phyloP scores from a whole-genome alignment of 2,888 invertebrate species.

The Zaprionus lineosus region DNA sequence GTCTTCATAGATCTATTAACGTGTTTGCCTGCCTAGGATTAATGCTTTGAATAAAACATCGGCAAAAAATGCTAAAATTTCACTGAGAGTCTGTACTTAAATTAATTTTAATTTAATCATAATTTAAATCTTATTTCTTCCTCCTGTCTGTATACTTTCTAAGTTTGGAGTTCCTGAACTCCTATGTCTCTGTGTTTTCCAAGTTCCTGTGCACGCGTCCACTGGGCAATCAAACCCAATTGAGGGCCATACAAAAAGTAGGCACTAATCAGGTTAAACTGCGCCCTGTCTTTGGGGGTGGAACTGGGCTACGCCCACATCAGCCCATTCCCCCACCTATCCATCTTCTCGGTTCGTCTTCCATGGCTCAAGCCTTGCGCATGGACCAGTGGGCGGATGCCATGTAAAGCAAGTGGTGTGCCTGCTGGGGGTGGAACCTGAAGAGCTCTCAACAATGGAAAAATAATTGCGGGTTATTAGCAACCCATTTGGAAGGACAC shows the following conservation, averaged over 20 bases:
- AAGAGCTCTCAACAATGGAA: slow-evolving; percentile 55
- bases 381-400: slow-evolving; percentile 20
- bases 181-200: no score
- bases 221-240: slow-evolving; percentile 62
- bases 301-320: slow-evolving; percentile 18
- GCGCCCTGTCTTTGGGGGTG: slow-evolving; percentile 56
- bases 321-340: slow-evolving; percentile 11
- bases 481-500: slow-evolving; percentile 61
- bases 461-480: slow-evolving; percentile 70
- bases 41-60: slow-evolving; percentile 63
- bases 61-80: slow-evolving; percentile 24
- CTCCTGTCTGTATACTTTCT: no score
- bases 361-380: slow-evolving; percentile 24
- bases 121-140: background rate
- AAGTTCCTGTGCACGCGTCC: slow-evolving; percentile 14
- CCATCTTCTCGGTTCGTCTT: no score
- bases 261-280: slow-evolving; percentile 63
- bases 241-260: slow-evolving; percentile 57
- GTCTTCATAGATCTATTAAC: slow-evolving; percentile 19
- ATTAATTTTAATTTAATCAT: slow-evolving; percentile 13
- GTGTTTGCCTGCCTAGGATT: slow-evolving; percentile 51
- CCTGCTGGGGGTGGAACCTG: slow-evolving; percentile 25
- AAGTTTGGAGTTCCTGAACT: no score
- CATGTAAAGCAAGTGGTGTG: background rate
- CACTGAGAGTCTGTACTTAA: background rate